Conservation (phyloP, 1,140 invertebrate species). For the Drosophila lacertosa region DNA sequence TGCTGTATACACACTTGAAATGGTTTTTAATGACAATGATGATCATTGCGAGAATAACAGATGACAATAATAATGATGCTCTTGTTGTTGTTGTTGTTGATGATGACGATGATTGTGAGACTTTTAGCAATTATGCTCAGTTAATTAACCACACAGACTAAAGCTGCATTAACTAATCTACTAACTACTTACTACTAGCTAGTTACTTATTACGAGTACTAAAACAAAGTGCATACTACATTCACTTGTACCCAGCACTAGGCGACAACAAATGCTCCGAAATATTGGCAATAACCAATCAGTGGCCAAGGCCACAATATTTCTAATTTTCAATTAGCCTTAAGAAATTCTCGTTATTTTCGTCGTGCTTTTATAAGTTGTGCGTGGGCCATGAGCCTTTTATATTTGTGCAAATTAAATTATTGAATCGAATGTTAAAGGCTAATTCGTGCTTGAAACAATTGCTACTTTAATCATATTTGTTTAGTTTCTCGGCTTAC, state of each 20-base stretch:
- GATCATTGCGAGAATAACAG: slow-evolving; percentile 34
- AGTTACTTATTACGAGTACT: slow-evolving; percentile 15
- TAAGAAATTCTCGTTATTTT: slow-evolving; percentile 28
- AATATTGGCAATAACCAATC: slow-evolving; percentile 23
- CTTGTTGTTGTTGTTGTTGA: slow-evolving; percentile 50
- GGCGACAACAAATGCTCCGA: not conserved
- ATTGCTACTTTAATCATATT: slow-evolving; percentile 27
- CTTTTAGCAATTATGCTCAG: slow-evolving; percentile 31
- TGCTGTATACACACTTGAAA: slow-evolving; percentile 76
- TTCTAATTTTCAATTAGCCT: slow-evolving; percentile 33
- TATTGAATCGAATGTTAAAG: slow-evolving; percentile 26
- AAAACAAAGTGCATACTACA: slow-evolving; percentile 1
- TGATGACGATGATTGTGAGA: slow-evolving; percentile 36
- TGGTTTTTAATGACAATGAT: slow-evolving; percentile 71
- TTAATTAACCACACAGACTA: slow-evolving; percentile 25
- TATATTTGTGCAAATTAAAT: slow-evolving; percentile 26
- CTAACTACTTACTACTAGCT: slow-evolving; percentile 11
- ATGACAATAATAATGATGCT: slow-evolving; percentile 35
- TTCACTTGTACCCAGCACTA: not conserved
- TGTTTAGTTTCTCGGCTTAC: slow-evolving; percentile 12
- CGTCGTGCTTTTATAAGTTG: slow-evolving; percentile 49
- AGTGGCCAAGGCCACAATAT: slow-evolving; percentile 30
- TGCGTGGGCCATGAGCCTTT: slow-evolving; percentile 36
- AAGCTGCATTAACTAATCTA: slow-evolving; percentile 25
- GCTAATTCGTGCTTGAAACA: slow-evolving; percentile 16